Conservation (phyloP, 2,113 vertebrate genomes). For the Eurypyga helias region DNA sequence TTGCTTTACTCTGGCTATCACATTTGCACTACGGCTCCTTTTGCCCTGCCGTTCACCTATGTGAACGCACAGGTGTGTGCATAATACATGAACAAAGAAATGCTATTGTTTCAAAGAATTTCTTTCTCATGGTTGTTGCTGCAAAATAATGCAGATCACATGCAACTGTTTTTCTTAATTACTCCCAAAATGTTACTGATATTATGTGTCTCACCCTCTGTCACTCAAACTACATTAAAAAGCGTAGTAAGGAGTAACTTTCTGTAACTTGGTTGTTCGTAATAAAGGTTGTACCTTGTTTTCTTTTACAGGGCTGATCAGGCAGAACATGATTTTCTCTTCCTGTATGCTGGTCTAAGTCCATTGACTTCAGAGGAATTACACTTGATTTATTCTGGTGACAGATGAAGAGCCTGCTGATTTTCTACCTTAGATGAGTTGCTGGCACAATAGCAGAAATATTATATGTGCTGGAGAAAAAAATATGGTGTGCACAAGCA, state of each 20-base stretch:
- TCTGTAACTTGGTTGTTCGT: background rate
- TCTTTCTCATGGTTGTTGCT: background rate
- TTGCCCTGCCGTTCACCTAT: constrained; percentile 33
- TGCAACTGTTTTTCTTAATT: constrained; percentile 62
- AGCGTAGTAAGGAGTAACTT: background rate
- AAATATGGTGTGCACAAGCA: constrained; percentile 21
- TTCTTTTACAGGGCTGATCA: constrained; percentile 42
- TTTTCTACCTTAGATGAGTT: constrained; percentile 55
- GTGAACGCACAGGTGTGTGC: constrained; percentile 35
- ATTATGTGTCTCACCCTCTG: background rate
- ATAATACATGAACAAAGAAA: constrained; percentile 53
- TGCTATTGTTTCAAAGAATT: constrained; percentile 10
- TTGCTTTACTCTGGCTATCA: constrained; percentile 20
- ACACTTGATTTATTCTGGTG: background rate
- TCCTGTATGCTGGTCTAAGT: constrained; percentile 44
- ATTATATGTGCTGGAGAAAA: constrained; percentile 45
- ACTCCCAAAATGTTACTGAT: constrained; percentile 40
- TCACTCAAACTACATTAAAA: constrained; percentile 47
- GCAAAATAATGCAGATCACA: background rate
- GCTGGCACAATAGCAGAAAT: constrained; percentile 44
- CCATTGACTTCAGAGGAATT: background rate
- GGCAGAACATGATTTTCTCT: constrained; percentile 39
- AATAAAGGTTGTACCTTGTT: constrained; percentile 9
- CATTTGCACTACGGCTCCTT: constrained; percentile 38
- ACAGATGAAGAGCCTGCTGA: background rate